phyloP scores from a whole-genome alignment of 2,797 vertebrate species.

The Coregonus sp. region DNA sequence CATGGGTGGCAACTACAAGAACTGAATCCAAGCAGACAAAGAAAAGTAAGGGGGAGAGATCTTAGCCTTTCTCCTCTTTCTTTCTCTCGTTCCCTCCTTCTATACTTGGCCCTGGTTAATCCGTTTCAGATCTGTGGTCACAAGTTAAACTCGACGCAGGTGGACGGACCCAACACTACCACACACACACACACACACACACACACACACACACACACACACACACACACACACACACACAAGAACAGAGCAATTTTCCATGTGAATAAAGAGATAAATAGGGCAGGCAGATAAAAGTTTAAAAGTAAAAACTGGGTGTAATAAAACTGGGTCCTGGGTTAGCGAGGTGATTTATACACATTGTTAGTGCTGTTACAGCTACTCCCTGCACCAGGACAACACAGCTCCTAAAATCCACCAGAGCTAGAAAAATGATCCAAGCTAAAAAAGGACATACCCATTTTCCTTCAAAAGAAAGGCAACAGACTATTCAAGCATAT shows the following conservation, averaged over 20 bases:
- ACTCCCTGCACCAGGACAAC: conserved; percentile 60
- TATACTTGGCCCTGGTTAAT: conserved; percentile 75
- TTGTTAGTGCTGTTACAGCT: conserved; percentile 64
- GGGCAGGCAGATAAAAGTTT: conserved; percentile 70
- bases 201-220: background rate
- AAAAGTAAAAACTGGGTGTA: conserved; percentile 67
- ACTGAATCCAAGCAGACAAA: conserved; percentile 78
- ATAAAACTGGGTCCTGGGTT: conserved; percentile 70
- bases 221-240: conserved; percentile 48
- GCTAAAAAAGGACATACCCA: conserved; percentile 57
- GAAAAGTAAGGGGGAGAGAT: conserved; percentile 68
- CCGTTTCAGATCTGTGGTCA: conserved; percentile 77
- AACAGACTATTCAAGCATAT: conserved; percentile 56
- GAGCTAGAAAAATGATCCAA: conserved; percentile 69
- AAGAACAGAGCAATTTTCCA: conserved; percentile 64
- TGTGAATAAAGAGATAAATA: conserved; percentile 78
- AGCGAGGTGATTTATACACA: conserved; percentile 74
- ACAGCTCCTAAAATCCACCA: conserved; percentile 52
- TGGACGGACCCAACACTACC: conserved; percentile 69
- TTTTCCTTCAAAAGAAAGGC: conserved; percentile 65
- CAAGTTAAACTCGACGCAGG: conserved; percentile 76
- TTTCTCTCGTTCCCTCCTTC: conserved; percentile 69
- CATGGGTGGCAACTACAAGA: conserved; percentile 76
- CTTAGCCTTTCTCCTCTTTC: conserved; percentile 70
- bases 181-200: conserved; percentile 6